Evolutionary conservation across 2,113 vertebrate genomes (phyloP), one percentile per base, ranked within the genome.

Genomic region (Amia ocellicauda): DNA sequence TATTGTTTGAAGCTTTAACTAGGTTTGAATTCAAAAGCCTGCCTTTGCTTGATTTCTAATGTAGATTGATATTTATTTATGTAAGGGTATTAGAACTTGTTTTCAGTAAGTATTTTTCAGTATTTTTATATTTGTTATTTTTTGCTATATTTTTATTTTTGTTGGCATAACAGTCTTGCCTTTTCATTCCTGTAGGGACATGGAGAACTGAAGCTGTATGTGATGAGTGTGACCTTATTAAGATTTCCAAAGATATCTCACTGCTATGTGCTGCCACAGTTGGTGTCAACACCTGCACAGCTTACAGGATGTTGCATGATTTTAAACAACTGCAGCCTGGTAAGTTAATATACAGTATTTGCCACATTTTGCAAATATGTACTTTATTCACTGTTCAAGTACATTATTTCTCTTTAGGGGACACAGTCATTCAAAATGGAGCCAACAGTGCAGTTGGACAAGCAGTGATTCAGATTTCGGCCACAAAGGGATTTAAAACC

Each of bases 371-470:
- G 26, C 40, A 26, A 20, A 45, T 60, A 23, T 23, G 17, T 43
- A 42, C 26, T 9, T 10, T 43, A 10, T 22, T 2, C 3, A 5
- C 29, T 28, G 31, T 40, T 31, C 14, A 40, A 13, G 3, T 13
- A 47, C 22, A 50, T 10, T 26, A 28, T 24, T 26, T 53, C 27
- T 62, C 36, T 47, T 8, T 42, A 82, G 80, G 78, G 45, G 70
- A 77, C 53, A 71, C 74, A 24, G 71, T 81, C 14, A 77, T 82
- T 66, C 80, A 81, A 63, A 82, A 82, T 42, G 80, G 74, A n/a
- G 76, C 78, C 2, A 82, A 81, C 69, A 79, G 80, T 50, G 73
- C 72, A 47, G 78, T 82, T 3, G 80, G 80, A 22, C 78, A 79
- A 60, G 74, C 80, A 16, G 73, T 78, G 27, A 82, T 82, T 64